Percentiles rank a stretch among this genome's conserved stretches.
Evolutionary conservation across 2,888 invertebrate species (phyloP).

Genomic region (Drosophila pseudotakahashii): DNA sequence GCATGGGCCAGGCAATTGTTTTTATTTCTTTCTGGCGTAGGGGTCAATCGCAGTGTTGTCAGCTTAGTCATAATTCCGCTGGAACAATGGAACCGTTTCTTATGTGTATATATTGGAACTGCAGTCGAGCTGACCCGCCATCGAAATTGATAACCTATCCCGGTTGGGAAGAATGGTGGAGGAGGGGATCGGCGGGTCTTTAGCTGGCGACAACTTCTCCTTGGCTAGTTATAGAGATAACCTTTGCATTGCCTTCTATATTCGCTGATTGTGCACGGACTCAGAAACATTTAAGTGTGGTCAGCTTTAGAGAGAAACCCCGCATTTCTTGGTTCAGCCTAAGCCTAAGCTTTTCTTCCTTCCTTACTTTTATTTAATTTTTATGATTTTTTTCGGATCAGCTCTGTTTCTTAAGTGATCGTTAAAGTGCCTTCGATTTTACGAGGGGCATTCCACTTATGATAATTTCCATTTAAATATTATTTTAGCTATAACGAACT

Average conservation of each 20-base stretch:
- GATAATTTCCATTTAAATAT: constrained; percentile 56
- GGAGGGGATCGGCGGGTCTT: background rate
- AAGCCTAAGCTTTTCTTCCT: constrained; percentile 20
- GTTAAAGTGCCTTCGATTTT: constrained; percentile 59
- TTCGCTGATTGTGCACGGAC: constrained; percentile 30
- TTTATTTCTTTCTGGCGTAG: constrained; percentile 37
- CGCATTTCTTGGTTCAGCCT: too few species aligned
- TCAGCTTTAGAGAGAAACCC: background rate
- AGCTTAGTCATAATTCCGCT: constrained; percentile 71
- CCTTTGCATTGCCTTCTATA: constrained; percentile 47
- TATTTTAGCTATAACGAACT: constrained; percentile 29
- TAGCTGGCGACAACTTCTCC: constrained; percentile 55
- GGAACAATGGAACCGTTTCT: constrained; percentile 63
- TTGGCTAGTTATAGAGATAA: constrained; percentile 47
- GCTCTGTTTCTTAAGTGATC: constrained; percentile 39
- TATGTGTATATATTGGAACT: constrained; percentile 10
- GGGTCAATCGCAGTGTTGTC: constrained; percentile 59
- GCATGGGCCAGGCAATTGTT: constrained; percentile 55
- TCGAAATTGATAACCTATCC: constrained; percentile 50
- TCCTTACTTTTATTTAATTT: constrained; percentile 24
- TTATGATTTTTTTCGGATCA: constrained; percentile 7
- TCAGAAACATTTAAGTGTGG: background rate
- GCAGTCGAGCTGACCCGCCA: constrained; percentile 39
- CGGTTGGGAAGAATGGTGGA: constrained; percentile 2
- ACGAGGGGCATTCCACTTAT: constrained; percentile 57